These are phyloP conservation scores for Acronicta psi DNA, from an alignment of 2,888 invertebrate genomes.

Conservation along the genomic window DNA sequence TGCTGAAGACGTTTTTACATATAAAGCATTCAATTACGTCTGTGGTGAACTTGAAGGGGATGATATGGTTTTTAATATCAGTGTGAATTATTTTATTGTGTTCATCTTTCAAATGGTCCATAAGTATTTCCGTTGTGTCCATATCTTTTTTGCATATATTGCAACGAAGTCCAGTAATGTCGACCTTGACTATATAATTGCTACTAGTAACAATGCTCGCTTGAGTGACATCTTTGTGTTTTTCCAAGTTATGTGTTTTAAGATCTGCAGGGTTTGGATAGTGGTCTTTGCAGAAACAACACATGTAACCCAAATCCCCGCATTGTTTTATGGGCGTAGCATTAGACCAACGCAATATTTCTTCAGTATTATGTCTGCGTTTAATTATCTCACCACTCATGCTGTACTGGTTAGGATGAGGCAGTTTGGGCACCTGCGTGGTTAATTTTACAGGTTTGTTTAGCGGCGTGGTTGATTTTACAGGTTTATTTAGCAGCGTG, in stretches of 20 bases:
- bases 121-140: conserved; percentile 53
- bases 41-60: conserved; percentile 58
- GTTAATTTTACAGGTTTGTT: no score
- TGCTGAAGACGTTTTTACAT: conserved; percentile 29
- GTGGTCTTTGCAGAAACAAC: conserved; percentile 64
- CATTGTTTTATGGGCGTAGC: conserved; percentile 69
- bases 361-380: conserved; percentile 65
- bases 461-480: no score
- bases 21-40: conserved; percentile 25
- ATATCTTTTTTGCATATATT: conserved; percentile 58
- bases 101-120: conserved; percentile 58
- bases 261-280: conserved; percentile 61
- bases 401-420: no score
- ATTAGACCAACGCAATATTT: conserved; percentile 67
- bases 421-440: no score
- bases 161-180: conserved; percentile 67
- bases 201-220: conserved; percentile 52
- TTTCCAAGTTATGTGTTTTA: conserved; percentile 65
- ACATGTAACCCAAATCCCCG: conserved; percentile 66
- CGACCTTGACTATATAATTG: conserved; percentile 58
- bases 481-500: no score
- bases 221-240: conserved; percentile 54
- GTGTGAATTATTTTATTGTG: conserved; percentile 61
- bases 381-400: conserved; percentile 59
- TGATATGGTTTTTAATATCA: conserved; percentile 65